phyloP scores from a whole-genome alignment of 1,140 invertebrate genomes.

The Drosophila simulans region DNA sequence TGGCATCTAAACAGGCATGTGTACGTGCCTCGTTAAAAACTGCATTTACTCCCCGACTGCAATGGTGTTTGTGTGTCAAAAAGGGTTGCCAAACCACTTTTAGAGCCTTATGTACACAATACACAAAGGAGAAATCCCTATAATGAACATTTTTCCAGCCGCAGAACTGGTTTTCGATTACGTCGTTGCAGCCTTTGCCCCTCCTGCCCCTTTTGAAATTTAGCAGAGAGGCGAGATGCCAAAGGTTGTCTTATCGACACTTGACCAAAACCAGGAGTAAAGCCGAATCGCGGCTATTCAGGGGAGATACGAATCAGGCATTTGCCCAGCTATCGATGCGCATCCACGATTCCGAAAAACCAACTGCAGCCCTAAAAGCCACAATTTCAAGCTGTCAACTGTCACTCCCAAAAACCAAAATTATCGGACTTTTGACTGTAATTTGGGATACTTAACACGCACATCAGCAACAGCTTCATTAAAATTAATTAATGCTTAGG shows the following conservation, averaged over 20 bases:
- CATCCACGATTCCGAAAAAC: slow-evolving; percentile 26
- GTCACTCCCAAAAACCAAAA: slow-evolving; percentile 55
- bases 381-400: slow-evolving; percentile 67
- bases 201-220: not conserved
- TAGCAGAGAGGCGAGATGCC: slow-evolving; percentile 36
- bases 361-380: slow-evolving; percentile 59
- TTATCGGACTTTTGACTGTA: slow-evolving; percentile 43
- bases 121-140: slow-evolving; percentile 57
- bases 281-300: not conserved
- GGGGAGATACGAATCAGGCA: slow-evolving; percentile 13
- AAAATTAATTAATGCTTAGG: slow-evolving; percentile 79
- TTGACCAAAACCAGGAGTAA: slow-evolving; percentile 55
- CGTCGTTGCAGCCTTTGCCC: slow-evolving; percentile 28
- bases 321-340: slow-evolving; percentile 29
- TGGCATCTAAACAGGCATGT: slow-evolving; percentile 36
- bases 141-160: slow-evolving; percentile 51
- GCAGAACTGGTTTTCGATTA: slow-evolving; percentile 74
- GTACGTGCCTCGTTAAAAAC: slow-evolving; percentile 41
- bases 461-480: slow-evolving; percentile 71
- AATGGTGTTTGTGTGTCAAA: slow-evolving; percentile 78
- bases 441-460: slow-evolving; percentile 72
- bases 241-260: slow-evolving; percentile 76
- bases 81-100: slow-evolving; percentile 78
- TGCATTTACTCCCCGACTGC: slow-evolving; percentile 28
- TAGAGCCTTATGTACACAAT: slow-evolving; percentile 22